phyloP scores from a whole-genome alignment of 2,113 vertebrate genomes.

The Falco punctatus region DNA sequence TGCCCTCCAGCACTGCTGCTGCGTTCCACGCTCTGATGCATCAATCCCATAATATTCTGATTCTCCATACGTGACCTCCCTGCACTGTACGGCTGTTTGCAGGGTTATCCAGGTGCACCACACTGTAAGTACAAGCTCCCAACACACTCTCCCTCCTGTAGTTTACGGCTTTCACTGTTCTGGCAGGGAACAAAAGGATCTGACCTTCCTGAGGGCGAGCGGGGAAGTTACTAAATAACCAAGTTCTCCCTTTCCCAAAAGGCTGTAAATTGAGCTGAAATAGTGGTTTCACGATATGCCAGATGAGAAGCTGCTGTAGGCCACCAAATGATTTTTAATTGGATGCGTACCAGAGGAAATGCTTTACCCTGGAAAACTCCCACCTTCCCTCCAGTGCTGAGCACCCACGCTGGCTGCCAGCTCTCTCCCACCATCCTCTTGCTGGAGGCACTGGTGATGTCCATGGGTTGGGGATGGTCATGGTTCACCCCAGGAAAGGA shows the following conservation, averaged over 20 bases:
- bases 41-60: background rate
- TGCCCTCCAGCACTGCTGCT: background rate
- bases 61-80: background rate
- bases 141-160: background rate
- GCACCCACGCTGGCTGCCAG: background rate
- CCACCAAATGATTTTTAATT: constrained; percentile 61
- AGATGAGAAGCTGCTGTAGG: constrained; percentile 61
- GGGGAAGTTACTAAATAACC: constrained; percentile 70
- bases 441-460: background rate
- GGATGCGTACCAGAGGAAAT: constrained; percentile 26
- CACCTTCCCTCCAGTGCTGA: background rate
- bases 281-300: constrained; percentile 61
- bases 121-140: background rate
- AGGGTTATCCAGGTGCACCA: background rate
- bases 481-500: background rate
- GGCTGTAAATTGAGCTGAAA: constrained; percentile 75
- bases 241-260: constrained; percentile 64
- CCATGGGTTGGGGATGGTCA: accelerated
- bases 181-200: constrained; percentile 58
- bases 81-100: background rate
- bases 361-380: background rate
- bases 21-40: background rate
- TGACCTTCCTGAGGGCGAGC: constrained; percentile 64
- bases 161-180: constrained; percentile 48
- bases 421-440: background rate